phyloP scores from a whole-genome alignment of 2,888 invertebrate genomes.

The Hydroisotoma schaefferi region DNA sequence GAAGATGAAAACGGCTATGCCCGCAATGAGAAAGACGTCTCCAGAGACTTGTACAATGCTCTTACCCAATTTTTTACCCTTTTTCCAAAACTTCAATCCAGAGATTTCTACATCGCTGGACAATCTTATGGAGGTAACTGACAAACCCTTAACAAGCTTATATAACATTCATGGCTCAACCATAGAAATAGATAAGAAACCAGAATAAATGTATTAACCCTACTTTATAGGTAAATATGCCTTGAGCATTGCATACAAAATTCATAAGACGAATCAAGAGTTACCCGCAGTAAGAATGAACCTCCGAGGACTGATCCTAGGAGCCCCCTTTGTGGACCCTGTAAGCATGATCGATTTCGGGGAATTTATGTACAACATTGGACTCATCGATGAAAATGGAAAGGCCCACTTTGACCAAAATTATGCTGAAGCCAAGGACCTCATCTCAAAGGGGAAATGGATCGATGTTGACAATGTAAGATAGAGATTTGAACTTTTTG shows the following conservation, averaged over 20 bases:
- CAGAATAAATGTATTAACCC: not conserved
- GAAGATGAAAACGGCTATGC: conserved; percentile 71
- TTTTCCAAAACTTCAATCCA: conserved; percentile 69
- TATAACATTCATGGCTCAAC: no score
- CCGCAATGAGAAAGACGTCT: conserved; percentile 73
- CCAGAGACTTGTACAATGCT: conserved; percentile 71
- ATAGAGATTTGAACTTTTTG: no score
- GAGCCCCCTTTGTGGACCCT: conserved; percentile 39
- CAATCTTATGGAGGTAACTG: conserved; percentile 75
- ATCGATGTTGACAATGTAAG: conserved; percentile 64
- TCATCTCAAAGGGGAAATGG: conserved; percentile 65
- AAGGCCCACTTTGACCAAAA: conserved; percentile 59
- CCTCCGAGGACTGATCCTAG: conserved; percentile 54
- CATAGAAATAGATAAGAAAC: no score
- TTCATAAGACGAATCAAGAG: conserved; percentile 63
- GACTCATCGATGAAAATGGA: conserved; percentile 50
- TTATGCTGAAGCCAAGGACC: conserved; percentile 57
- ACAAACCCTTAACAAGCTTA: no score
- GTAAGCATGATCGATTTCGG: conserved; percentile 41
- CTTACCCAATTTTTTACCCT: conserved; percentile 77
- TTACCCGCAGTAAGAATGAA: conserved; percentile 64
- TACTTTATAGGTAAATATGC: conserved; percentile 62
- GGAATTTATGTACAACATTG: conserved; percentile 46
- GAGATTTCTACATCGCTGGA: conserved; percentile 81
- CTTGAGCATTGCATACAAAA: conserved; percentile 63